Evolutionary conservation across 2,113 vertebrate species (phyloP).

Genomic region (Zosterops lateralis): DNA sequence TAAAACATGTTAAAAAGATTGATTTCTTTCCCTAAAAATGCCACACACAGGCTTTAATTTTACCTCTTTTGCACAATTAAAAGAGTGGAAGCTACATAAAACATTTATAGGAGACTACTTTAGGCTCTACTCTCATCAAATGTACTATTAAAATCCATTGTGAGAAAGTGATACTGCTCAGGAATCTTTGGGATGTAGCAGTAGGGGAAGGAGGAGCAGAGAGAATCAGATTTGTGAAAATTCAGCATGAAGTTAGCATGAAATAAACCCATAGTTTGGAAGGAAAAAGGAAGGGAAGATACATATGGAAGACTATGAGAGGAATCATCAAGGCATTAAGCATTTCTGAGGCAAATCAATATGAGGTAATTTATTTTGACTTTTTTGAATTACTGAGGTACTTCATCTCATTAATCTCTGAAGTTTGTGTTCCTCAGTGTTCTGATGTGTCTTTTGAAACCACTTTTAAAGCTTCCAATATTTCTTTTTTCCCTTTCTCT

Average conservation of each 20-base stretch:
- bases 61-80: not conserved
- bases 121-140: not conserved
- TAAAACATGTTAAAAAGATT: not conserved
- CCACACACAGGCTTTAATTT: not conserved
- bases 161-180: not conserved
- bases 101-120: not conserved
- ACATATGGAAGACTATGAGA: not conserved
- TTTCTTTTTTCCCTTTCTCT: not conserved
- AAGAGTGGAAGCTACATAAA: not conserved
- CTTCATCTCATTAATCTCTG: accelerated
- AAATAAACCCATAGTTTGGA: not conserved
- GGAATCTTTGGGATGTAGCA: not conserved
- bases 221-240: not conserved
- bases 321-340: not conserved
- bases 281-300: not conserved
- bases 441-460: not conserved
- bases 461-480: not conserved
- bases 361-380: not conserved
- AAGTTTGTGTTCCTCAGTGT: not conserved
- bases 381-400: not conserved
- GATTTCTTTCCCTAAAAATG: not conserved
- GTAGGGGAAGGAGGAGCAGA: not conserved
- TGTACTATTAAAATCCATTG: not conserved
- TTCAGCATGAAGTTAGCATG: not conserved
- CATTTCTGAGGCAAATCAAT: not conserved